Conservation (phyloP, 1,140 invertebrate genomes). For the Drosophila pallidifrons region DNA sequence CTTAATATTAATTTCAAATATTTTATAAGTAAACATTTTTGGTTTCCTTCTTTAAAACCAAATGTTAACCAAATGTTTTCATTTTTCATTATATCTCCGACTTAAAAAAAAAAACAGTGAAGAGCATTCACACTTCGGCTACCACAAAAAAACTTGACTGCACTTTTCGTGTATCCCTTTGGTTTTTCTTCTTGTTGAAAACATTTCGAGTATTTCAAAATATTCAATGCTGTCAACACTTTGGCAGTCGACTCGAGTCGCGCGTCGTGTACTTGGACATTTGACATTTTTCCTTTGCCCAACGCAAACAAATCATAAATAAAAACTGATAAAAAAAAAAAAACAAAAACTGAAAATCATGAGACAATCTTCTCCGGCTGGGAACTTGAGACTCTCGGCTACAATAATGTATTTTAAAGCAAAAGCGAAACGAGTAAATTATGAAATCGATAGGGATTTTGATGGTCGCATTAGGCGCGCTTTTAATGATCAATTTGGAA, state of each 20-base stretch:
- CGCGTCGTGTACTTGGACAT: conserved; percentile 27
- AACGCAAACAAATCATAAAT: conserved; percentile 64
- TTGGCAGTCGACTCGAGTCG: conserved; percentile 30
- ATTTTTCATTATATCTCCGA: too few relatives aligned
- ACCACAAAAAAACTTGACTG: not conserved
- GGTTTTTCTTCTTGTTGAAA: conserved; percentile 32
- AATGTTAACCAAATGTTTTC: too few relatives aligned
- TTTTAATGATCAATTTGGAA: conserved; percentile 51
- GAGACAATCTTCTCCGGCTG: conserved; percentile 7
- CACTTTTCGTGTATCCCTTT: conserved; percentile 30
- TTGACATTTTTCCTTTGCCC: conserved; percentile 45
- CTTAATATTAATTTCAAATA: too few relatives aligned
- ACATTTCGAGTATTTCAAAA: conserved; percentile 14
- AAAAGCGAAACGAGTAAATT: conserved; percentile 49
- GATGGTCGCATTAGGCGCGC: conserved; percentile 69
- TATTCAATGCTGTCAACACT: conserved; percentile 65
- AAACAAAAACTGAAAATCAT: conserved; percentile 12
- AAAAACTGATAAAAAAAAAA: conserved; percentile 63
- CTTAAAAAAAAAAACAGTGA: not conserved
- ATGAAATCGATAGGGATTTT: conserved; percentile 63
- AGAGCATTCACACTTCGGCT: not conserved
- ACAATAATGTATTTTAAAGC: conserved; percentile 65
- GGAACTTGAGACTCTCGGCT: conserved; percentile 54
- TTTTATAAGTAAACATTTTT: too few relatives aligned
- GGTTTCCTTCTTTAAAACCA: too few relatives aligned